phyloP scores from a whole-genome alignment of 2,888 invertebrate genomes.

The Dorcus parallelipipedus region DNA sequence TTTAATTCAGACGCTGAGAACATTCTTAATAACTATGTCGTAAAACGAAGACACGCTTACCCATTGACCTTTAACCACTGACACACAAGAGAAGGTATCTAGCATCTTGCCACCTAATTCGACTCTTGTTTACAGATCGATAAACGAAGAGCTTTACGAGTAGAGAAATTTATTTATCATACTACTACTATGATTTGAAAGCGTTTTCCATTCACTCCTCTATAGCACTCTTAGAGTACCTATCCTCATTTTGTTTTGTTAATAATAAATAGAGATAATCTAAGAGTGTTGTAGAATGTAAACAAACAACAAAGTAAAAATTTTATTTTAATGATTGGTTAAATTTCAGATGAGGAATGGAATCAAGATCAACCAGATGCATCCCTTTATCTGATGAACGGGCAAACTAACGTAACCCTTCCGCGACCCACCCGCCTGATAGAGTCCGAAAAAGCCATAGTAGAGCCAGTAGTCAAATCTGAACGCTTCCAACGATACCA shows the following conservation, averaged over 20 bases:
- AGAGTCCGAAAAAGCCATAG: slow-evolving; percentile 14
- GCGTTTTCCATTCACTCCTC: no score
- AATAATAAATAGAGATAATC: no score
- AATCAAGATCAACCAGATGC: slow-evolving; percentile 59
- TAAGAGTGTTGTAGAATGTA: not conserved
- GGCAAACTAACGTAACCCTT: slow-evolving; percentile 48
- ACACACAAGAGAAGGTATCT: slow-evolving; percentile 1
- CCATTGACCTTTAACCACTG: slow-evolving; percentile 12
- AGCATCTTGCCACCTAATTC: no score
- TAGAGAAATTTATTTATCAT: no score
- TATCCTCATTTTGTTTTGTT: no score
- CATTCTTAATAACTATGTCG: no score
- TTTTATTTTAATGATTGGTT: not conserved
- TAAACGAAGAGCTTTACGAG: no score
- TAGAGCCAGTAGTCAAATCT: slow-evolving; percentile 45
- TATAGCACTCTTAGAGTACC: no score
- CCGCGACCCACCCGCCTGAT: slow-evolving; percentile 33
- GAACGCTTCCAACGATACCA: slow-evolving; percentile 51
- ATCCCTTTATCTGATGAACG: slow-evolving; percentile 59
- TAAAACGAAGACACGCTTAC: not conserved
- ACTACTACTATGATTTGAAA: no score
- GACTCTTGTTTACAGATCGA: no score
- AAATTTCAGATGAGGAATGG: slow-evolving; percentile 72
- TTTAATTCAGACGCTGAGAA: no score
- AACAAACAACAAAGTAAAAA: not conserved